Evolutionary conservation across 2,797 vertebrate species (phyloP).

Genomic region (Morelia viridis): DNA sequence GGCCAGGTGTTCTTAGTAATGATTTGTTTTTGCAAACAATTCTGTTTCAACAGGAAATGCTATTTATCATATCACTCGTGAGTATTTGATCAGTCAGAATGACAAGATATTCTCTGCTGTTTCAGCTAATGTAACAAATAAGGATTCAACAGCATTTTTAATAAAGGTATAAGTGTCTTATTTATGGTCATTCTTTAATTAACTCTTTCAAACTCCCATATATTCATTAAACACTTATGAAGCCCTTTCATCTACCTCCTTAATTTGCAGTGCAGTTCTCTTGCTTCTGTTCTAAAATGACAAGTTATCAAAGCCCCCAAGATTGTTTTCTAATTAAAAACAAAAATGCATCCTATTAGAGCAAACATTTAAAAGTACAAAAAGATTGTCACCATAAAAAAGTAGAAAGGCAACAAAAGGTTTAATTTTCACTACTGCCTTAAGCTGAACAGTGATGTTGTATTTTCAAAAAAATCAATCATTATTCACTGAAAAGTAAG

Average conservation of each 20-base stretch:
- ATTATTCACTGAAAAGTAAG: not conserved
- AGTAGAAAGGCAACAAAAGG: not conserved
- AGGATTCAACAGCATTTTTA: conserved; percentile 59
- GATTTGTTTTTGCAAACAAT: conserved; percentile 35
- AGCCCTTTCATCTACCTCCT: not conserved
- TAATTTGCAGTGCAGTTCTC: not conserved
- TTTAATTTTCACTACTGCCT: not conserved
- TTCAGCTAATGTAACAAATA: conserved; percentile 41
- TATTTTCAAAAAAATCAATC: not conserved
- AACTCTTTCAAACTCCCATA: not conserved
- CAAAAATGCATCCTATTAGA: not conserved
- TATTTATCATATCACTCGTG: conserved; percentile 67
- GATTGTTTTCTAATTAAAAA: not conserved
- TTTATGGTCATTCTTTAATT: not conserved
- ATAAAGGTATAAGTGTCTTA: conserved; percentile 76
- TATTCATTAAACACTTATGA: not conserved
- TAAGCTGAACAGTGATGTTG: not conserved
- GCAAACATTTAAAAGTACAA: not conserved
- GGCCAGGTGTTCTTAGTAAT: not conserved
- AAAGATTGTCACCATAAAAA: not conserved
- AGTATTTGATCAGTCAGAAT: conserved; percentile 66
- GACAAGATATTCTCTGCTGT: conserved; percentile 74
- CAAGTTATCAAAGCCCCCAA: not conserved
- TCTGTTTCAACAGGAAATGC: conserved; percentile 70
- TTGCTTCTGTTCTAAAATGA: not conserved